phyloP scores from a whole-genome alignment of 2,888 invertebrate genomes.

The Microctonus brassicae region DNA sequence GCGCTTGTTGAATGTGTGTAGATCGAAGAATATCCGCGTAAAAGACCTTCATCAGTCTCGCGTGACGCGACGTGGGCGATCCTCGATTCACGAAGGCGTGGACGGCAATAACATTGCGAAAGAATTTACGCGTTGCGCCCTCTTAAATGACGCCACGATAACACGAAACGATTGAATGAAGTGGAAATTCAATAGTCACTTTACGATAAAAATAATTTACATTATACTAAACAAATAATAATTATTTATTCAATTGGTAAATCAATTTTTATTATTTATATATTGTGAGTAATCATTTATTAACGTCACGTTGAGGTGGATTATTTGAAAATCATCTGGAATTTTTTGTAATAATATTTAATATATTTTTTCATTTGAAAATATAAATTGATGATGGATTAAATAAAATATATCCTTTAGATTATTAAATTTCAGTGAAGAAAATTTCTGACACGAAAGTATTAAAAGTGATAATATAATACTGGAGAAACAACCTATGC shows the following conservation, averaged over 20 bases:
- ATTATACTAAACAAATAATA: too few species aligned
- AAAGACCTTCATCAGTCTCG: conserved; percentile 46
- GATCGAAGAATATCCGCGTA: too few species aligned
- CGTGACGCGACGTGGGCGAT: conserved; percentile 51
- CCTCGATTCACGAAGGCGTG: conserved; percentile 39
- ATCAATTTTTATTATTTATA: too few species aligned
- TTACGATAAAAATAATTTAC: too few species aligned
- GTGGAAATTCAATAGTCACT: background rate
- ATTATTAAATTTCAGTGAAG: background rate
- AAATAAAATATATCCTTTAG: background rate
- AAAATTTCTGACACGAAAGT: conserved; percentile 10
- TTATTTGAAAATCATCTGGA: too few species aligned
- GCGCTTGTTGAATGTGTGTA: too few species aligned
- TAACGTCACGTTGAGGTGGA: too few species aligned
- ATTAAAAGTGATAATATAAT: background rate
- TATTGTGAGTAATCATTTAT: too few species aligned
- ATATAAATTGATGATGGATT: background rate
- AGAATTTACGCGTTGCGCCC: conserved; percentile 18
- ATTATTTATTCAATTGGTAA: too few species aligned
- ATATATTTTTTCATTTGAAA: background rate
- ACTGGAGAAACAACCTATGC: background rate
- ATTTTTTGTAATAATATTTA: background rate
- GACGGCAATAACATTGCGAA: background rate
- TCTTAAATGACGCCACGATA: background rate
- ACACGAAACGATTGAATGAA: background rate